These are phyloP conservation scores for Hypomecis punctinalis DNA, from an alignment of 2,888 invertebrate species.

Conservation along the genomic window DNA sequence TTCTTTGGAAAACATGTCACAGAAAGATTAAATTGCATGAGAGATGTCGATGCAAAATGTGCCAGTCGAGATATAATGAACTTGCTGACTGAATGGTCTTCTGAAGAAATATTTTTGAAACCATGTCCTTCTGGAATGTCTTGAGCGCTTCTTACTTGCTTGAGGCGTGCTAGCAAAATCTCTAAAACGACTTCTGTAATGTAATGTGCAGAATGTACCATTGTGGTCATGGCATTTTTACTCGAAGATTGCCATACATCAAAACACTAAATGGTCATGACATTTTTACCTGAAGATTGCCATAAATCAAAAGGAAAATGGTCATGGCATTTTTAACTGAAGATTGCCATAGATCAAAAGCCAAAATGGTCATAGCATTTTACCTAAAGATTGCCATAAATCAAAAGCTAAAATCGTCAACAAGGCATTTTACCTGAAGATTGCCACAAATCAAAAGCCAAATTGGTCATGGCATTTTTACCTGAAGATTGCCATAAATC, in stretches of 20 bases:
- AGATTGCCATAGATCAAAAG: too few species aligned
- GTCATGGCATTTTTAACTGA: too few species aligned
- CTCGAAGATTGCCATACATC: too few species aligned
- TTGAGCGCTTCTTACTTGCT: neutral
- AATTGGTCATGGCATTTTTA: too few species aligned
- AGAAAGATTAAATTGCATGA: constrained; percentile 68
- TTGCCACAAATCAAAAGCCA: too few species aligned
- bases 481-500: too few species aligned
- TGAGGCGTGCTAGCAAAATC: neutral
- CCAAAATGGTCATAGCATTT: too few species aligned
- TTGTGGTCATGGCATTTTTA: too few species aligned
- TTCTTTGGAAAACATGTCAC: constrained; percentile 74
- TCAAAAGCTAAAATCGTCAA: neutral
- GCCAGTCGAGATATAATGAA: constrained; percentile 64
- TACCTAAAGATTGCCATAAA: too few species aligned
- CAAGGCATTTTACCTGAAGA: neutral
- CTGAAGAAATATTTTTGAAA: constrained; percentile 4
- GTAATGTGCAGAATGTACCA: neutral
- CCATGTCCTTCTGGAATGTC: neutral
- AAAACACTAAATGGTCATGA: too few species aligned
- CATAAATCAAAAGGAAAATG: too few species aligned
- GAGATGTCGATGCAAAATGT: constrained; percentile 60
- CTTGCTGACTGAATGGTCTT: constrained; percentile 50
- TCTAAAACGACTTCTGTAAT: neutral
- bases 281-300: too few species aligned